Conservation (phyloP, 2,113 vertebrate genomes). For the Zosterops borbonicus region DNA sequence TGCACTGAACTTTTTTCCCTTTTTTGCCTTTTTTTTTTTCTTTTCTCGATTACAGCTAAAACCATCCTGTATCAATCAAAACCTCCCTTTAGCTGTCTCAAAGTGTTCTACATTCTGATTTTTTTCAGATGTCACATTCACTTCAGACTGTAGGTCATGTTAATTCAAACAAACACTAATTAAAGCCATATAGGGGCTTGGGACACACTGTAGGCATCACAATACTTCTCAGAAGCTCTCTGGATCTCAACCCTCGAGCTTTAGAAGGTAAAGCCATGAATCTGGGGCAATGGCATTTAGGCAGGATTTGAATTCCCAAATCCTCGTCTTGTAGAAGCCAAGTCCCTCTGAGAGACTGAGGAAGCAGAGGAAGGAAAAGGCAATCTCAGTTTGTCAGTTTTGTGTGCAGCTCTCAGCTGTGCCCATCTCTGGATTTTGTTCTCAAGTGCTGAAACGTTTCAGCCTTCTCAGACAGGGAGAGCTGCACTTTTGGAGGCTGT, state of each 20-base stretch:
- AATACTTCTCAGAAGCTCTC: background rate
- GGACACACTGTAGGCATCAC: background rate
- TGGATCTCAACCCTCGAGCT: background rate
- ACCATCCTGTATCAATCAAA: background rate
- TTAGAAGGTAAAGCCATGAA: background rate
- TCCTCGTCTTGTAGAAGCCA: background rate
- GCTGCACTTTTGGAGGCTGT: constrained; percentile 26
- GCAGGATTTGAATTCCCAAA: background rate
- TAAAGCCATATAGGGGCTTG: background rate
- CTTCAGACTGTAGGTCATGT: background rate
- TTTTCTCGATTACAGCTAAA: background rate
- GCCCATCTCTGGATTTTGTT: constrained; percentile 18
- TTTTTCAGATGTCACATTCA: background rate
- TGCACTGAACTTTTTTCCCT: too few relatives aligned
- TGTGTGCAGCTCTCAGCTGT: background rate
- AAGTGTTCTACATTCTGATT: background rate
- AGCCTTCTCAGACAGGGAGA: constrained; percentile 13
- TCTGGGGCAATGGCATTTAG: background rate
- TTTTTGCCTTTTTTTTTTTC: background rate
- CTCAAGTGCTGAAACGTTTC: background rate
- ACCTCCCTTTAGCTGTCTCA: background rate
- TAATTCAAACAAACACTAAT: background rate
- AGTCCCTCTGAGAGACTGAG: background rate
- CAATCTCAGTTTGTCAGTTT: accelerated
- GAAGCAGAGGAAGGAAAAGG: background rate